Evolutionary conservation across 2,797 vertebrate species (phyloP).

Genomic region (Periparus ater): DNA sequence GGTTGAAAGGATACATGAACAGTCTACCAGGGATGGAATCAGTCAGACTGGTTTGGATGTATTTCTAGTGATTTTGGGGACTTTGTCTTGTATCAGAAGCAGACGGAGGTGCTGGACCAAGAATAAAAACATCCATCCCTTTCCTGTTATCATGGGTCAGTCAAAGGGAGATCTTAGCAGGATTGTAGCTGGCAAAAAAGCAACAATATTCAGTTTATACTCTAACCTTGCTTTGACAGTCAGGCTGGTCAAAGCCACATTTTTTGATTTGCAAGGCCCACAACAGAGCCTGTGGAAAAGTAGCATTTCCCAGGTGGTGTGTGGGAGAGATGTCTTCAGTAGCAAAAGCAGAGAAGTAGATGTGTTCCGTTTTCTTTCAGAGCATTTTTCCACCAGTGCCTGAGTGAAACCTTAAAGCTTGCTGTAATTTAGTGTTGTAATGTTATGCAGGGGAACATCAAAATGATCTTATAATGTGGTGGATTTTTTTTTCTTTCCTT

Average conservation of each 20-base stretch:
- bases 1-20: background rate
- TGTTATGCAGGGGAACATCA: accelerated
- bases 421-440: background rate
- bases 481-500: background rate
- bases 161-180: background rate
- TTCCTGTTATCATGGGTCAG: background rate
- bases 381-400: background rate
- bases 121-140: background rate
- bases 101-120: background rate
- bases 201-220: background rate
- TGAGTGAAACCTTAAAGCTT: background rate
- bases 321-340: background rate
- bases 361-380: background rate
- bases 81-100: background rate
- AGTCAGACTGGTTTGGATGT: background rate
- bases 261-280: background rate
- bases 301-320: background rate
- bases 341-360: background rate
- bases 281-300: background rate
- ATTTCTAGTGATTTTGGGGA: background rate
- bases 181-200: background rate
- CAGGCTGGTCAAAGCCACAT: background rate
- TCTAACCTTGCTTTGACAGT: background rate
- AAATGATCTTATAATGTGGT: background rate
- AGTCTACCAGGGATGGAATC: background rate